Evolutionary conservation across 2,888 invertebrate species (phyloP), one percentile per base, ranked within the genome.

Genomic region (Clitarchus hookeri): DNA sequence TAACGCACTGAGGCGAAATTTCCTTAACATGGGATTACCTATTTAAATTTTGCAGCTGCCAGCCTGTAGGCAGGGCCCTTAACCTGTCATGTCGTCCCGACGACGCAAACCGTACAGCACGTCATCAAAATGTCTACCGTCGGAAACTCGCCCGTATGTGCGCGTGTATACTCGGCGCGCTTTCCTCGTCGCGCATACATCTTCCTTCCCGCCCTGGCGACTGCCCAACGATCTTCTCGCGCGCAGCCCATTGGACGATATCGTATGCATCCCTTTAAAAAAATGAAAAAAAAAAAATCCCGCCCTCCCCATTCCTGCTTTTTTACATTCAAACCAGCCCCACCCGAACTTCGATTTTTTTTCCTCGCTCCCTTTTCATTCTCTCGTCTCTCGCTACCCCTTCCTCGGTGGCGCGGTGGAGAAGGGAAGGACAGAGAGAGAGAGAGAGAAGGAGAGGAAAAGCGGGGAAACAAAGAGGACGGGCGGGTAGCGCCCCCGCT

Each of bases 211-310:
- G 8, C 65, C n/a, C 8, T 19, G 65, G 16, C 65, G 65, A 3
- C 53, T 19, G 13, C 19, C 53, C 53, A 53, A 23, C 65, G 65
- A 65, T 8, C 65, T 23, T 0, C 23, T 23, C 65, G 65, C 65
- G 12, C 65, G 65, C 85, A n/a, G 44, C 44, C 85, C 54, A 87
- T 87, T 87, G 86, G 87, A 83, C 84, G 87, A 87, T 87, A 86
- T 86, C 86, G 84, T 87, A 87, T 87, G 85, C 87, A 87, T 87
- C 87, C 87, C 86, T 85, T 85, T 84, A 77, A 84, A 85, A 86
- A 84, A 82, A 82, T 27, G 9, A 8, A 19, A 26, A 44, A 13
- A 79, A 11, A 23, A 79, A n/a, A n/a, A n/a, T 26, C 12, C 25
- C 27, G 36, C 82, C 82, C 82, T 82, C 25, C 36, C 36, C 44